Conservation (phyloP, 2,113 vertebrate genomes). For the Phrynocephalus versicolor region DNA sequence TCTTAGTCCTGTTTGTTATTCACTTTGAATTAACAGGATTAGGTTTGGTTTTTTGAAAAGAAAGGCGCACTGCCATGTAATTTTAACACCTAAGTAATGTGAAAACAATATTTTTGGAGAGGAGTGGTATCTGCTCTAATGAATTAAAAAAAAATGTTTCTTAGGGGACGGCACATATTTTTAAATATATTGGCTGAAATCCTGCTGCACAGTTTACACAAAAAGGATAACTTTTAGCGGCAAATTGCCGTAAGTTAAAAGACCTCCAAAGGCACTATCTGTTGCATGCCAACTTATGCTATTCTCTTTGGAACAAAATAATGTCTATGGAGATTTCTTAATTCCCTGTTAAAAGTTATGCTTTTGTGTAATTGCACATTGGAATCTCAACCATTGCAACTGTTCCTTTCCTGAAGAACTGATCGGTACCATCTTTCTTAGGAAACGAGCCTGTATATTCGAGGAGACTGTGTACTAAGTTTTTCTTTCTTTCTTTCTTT, state of each 20-base stretch:
- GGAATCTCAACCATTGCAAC: too few relatives aligned
- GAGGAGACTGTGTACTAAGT: neutral
- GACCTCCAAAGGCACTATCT: too few relatives aligned
- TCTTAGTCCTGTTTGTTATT: constrained; percentile 94
- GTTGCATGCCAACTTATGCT: too few relatives aligned
- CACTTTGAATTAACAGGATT: constrained; percentile 98
- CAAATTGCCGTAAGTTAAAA: too few relatives aligned
- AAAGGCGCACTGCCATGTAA: constrained; percentile 79
- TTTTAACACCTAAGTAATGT: constrained; percentile 82
- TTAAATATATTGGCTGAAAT: constrained; percentile 28
- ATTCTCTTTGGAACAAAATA: too few relatives aligned
- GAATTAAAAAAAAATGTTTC: constrained; percentile 63
- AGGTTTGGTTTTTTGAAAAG: constrained; percentile 83
- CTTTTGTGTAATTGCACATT: too few relatives aligned
- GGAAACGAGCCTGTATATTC: neutral
- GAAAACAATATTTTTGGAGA: constrained; percentile 74
- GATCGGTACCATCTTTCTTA: constrained; percentile 14
- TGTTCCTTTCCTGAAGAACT: neutral
- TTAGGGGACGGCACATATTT: constrained; percentile 20
- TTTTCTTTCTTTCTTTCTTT: too few relatives aligned
- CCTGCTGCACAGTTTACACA: neutral
- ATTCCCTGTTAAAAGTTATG: too few relatives aligned
- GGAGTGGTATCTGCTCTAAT: constrained; percentile 66
- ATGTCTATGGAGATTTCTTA: too few relatives aligned
- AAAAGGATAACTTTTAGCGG: too few relatives aligned